Evolutionary conservation across 1,140 invertebrate genomes (phyloP).

Genomic region (Melipona quadrifasciata): DNA sequence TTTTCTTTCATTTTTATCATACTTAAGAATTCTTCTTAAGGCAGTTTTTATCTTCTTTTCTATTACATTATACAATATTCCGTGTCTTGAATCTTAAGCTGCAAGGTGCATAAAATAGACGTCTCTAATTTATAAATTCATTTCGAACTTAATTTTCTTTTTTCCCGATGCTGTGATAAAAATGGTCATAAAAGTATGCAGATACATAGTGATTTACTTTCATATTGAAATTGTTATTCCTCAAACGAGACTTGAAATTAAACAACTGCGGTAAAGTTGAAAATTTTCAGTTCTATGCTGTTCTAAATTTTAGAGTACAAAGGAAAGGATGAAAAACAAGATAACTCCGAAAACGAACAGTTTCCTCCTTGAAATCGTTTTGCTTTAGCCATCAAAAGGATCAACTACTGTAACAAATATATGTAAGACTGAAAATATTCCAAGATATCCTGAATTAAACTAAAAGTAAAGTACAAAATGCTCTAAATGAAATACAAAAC

Average conservation of each 20-base stretch:
- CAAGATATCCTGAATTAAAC: too few species aligned
- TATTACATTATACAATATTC: neutral
- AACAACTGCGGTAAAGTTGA: neutral
- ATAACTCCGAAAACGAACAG: too few species aligned
- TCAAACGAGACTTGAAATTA: neutral
- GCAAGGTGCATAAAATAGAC: neutral
- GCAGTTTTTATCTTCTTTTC: neutral
- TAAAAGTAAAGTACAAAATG: too few species aligned
- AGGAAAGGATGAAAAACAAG: neutral
- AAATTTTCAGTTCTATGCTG: neutral
- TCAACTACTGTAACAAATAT: too few species aligned
- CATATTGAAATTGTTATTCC: neutral
- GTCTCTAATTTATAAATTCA: conserved; percentile 1
- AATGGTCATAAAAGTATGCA: neutral
- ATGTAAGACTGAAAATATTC: too few species aligned
- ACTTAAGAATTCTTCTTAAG: neutral
- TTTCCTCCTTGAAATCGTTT: too few species aligned
- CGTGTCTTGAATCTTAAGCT: neutral
- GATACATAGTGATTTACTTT: neutral
- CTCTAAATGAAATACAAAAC: too few species aligned
- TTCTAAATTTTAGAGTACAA: neutral
- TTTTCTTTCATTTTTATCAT: neutral
- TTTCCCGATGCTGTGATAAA: neutral
- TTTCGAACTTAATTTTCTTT: neutral
- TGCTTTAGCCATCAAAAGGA: too few species aligned